Percentiles rank a stretch among this genome's conserved stretches.
Evolutionary conservation across 2,888 invertebrate species (phyloP).

Genomic region (Drosophila monieri): DNA sequence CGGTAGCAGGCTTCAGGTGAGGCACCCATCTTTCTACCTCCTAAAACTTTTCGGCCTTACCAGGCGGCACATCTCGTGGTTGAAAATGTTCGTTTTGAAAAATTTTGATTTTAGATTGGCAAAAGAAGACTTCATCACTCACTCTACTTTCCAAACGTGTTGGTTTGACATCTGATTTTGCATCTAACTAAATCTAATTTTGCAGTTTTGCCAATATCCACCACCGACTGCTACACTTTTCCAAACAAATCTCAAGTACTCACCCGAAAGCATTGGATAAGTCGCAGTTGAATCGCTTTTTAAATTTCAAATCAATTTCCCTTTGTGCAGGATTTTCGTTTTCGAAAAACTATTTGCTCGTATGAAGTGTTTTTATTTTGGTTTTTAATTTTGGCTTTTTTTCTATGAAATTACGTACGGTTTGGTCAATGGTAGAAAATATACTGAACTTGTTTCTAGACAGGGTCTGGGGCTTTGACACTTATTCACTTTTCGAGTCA

Average conservation of each 20-base stretch:
- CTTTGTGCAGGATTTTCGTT: constrained; percentile 6
- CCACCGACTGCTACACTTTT: no score
- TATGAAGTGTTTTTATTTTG: constrained; percentile 2
- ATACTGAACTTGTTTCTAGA: background rate
- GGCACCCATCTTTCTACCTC: background rate
- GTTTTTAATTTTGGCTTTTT: constrained; percentile 3
- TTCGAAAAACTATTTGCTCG: constrained; percentile 1
- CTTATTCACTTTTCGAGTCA: background rate
- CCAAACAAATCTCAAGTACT: background rate
- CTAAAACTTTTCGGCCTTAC: no score
- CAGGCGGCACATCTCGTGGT: no score
- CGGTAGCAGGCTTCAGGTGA: background rate
- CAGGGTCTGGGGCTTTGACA: background rate
- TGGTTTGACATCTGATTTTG: no score
- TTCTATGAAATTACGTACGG: background rate
- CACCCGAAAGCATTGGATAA: constrained; percentile 1
- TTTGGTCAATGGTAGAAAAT: constrained; percentile 16
- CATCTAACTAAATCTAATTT: no score
- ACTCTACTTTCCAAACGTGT: no score
- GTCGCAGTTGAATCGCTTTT: background rate
- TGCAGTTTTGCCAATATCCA: no score
- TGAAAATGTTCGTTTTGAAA: no score
- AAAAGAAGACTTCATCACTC: no score
- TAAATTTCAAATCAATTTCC: background rate
- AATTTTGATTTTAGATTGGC: no score